A percentile compares a stretch with the other conserved stretches of the same genome.
Conservation (phyloP, 1,140 invertebrate species). For the Rhynchophorus ferrugineus region DNA sequence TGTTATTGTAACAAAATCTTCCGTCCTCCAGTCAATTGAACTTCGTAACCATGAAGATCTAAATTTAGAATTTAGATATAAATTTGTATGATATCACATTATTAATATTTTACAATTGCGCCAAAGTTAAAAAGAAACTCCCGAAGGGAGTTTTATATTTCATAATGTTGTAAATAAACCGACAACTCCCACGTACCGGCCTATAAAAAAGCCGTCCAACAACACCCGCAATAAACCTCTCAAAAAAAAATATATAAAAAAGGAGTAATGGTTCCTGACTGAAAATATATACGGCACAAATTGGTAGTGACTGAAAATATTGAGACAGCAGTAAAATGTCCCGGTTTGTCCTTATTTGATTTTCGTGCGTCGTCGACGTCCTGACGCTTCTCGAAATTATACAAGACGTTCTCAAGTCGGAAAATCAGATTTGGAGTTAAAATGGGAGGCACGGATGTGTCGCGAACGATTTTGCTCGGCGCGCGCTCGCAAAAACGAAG, state of each 20-base stretch:
- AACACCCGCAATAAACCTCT: too few species aligned
- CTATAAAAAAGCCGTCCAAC: too few species aligned
- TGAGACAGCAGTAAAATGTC: conserved; percentile 14
- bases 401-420: conserved; percentile 12
- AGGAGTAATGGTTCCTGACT: not conserved
- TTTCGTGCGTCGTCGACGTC: conserved; percentile 13
- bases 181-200: too few species aligned
- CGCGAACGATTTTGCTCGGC: conserved; percentile 11
- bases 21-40: too few species aligned
- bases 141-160: too few species aligned
- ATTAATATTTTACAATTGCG: too few species aligned
- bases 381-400: conserved; percentile 13
- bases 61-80: too few species aligned
- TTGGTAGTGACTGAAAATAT: conserved; percentile 18
- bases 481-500: conserved; percentile 5
- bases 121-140: too few species aligned
- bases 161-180: too few species aligned
- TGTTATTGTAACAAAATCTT: too few species aligned
- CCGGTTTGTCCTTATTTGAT: conserved; percentile 21
- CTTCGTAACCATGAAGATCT: too few species aligned
- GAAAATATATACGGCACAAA: conserved; percentile 5
- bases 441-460: conserved; percentile 12
- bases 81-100: too few species aligned
- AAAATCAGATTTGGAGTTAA: conserved; percentile 14
- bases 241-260: conserved; percentile 4